Conservation (phyloP, 1,140 invertebrate genomes). For the Xylocopa sonorina region DNA sequence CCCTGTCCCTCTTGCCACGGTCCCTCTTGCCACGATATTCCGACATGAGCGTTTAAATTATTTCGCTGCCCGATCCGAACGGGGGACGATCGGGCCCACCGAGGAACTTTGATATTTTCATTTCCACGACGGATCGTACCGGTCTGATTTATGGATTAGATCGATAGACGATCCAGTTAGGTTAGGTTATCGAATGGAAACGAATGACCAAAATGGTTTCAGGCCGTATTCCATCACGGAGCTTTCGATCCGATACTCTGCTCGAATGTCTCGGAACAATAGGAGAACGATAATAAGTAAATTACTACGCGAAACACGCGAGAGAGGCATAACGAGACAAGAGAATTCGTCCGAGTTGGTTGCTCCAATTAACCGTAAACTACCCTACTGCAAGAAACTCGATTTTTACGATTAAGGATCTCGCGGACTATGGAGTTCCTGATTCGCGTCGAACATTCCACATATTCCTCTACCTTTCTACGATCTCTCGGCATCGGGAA, state of each 20-base stretch:
- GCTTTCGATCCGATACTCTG: no score
- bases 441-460: not conserved
- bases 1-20: slow-evolving; percentile 5
- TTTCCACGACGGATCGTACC: not conserved
- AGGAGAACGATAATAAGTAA: no score
- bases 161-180: not conserved
- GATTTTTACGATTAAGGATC: not conserved
- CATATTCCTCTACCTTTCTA: not conserved
- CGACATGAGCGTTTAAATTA: slow-evolving; percentile 36
- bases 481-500: not conserved
- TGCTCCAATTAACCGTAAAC: no score
- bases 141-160: not conserved
- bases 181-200: no score
- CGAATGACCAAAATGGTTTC: no score
- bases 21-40: slow-evolving; percentile 27
- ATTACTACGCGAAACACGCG: no score
- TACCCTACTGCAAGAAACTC: not conserved
- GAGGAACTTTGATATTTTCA: slow-evolving; percentile 34
- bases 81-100: not conserved
- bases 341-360: no score
- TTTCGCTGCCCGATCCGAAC: slow-evolving; percentile 37
- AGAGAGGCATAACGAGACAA: no score
- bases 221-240: no score
- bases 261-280: no score
- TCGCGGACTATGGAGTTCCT: not conserved